Percentiles rank a stretch among this genome's conserved stretches.
These are phyloP conservation scores for Trachelus stipa DNA, from an alignment of 2,888 invertebrate species.

Conservation along the genomic window DNA sequence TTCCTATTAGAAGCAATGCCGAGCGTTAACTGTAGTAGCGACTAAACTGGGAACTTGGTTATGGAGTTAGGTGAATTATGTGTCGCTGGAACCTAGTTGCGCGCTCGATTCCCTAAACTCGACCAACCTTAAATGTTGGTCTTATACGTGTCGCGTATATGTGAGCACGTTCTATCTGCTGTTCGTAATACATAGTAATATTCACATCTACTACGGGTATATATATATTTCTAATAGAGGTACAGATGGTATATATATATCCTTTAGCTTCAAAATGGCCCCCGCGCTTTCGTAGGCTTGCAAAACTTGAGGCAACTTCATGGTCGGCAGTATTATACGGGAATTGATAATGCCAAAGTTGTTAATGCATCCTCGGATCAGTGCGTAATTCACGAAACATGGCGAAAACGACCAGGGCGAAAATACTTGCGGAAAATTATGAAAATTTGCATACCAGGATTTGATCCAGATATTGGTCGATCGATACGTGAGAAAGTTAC, in stretches of 20 bases:
- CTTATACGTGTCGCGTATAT: conserved; percentile 12
- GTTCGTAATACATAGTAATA: not conserved
- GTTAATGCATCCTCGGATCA: conserved; percentile 60
- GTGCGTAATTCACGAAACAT: conserved; percentile 45
- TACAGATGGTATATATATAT: conserved; percentile 4
- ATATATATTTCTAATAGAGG: conserved; percentile 6
- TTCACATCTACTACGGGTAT: not conserved
- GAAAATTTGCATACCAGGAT: too few relatives aligned
- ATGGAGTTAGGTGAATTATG: conserved; percentile 57
- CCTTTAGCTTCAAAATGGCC: too few relatives aligned
- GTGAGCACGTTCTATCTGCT: conserved; percentile 12
- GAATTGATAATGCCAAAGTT: conserved; percentile 54
- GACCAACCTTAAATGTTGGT: not conserved
- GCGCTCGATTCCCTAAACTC: not conserved
- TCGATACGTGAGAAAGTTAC: not conserved
- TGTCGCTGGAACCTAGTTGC: conserved; percentile 28
- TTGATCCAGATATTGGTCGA: not conserved
- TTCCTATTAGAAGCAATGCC: too few relatives aligned
- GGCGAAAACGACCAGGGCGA: conserved; percentile 20
- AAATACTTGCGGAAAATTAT: not conserved
- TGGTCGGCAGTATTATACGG: conserved; percentile 8
- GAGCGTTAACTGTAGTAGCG: conserved; percentile 26
- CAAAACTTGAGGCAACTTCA: conserved; percentile 52
- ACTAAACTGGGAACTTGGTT: conserved; percentile 49
- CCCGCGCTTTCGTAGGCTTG: conserved; percentile 11